A percentile compares a stretch with the other conserved stretches of the same genome.
These are phyloP conservation scores for Ochlodes sylvanus DNA, from an alignment of 2,888 invertebrate species.

Conservation along the genomic window DNA sequence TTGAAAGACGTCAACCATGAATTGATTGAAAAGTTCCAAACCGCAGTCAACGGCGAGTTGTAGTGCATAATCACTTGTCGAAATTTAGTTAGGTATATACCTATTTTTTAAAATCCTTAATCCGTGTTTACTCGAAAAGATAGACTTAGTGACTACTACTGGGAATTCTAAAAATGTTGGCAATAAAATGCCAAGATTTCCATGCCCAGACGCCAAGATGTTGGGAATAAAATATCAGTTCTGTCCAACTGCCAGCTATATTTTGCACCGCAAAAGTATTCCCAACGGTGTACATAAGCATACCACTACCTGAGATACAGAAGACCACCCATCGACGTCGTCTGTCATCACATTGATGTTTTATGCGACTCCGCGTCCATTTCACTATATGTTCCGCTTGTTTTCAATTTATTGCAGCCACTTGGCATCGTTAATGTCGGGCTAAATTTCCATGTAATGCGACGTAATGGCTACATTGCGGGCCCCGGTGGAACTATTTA, in stretches of 20 bases:
- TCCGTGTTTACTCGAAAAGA: too few relatives aligned
- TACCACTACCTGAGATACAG: neutral
- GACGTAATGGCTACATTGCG: conserved; percentile 6
- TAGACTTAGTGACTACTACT: too few relatives aligned
- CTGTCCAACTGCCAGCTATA: neutral
- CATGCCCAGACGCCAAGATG: too few relatives aligned
- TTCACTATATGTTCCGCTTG: conserved; percentile 40
- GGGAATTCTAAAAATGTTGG: too few relatives aligned
- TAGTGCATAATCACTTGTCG: too few relatives aligned
- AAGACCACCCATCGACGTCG: conserved; percentile 42
- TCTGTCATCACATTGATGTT: conserved; percentile 42
- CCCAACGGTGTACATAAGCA: neutral
- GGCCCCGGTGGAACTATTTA: conserved; percentile 8
- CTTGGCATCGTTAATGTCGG: conserved; percentile 36
- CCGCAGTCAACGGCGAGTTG: too few relatives aligned
- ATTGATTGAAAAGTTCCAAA: too few relatives aligned
- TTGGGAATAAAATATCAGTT: too few relatives aligned
- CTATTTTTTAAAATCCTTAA: too few relatives aligned
- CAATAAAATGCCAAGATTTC: too few relatives aligned
- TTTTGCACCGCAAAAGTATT: neutral
- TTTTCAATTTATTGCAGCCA: conserved; percentile 40
- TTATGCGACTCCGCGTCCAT: conserved; percentile 41
- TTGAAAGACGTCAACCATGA: too few relatives aligned
- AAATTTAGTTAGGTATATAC: too few relatives aligned
- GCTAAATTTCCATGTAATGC: conserved; percentile 32